phyloP scores from a whole-genome alignment of 2,113 vertebrate species.

The Chaetodon auriga region DNA sequence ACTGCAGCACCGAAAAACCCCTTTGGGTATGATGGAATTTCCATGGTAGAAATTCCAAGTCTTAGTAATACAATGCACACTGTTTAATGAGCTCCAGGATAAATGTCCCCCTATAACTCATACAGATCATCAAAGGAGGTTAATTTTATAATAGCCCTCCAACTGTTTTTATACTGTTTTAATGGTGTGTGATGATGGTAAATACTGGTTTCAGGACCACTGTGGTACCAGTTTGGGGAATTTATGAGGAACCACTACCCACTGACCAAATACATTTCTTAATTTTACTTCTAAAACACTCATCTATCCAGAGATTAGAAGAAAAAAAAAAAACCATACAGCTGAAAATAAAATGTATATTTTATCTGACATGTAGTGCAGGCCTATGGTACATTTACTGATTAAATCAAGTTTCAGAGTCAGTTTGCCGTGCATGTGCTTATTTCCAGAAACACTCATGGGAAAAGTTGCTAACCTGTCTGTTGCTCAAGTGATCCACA shows the following conservation, averaged over 20 bases:
- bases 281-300: not conserved
- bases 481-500: constrained; percentile 9
- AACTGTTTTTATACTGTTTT: not conserved
- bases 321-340: no score
- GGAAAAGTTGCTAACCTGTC: not conserved
- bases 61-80: not conserved
- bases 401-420: not conserved
- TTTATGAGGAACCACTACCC: not conserved
- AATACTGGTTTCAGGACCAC: not conserved
- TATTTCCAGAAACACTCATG: not conserved
- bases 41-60: no score
- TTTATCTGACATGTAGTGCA: not conserved
- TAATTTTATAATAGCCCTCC: rapidly evolving
- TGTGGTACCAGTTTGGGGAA: not conserved
- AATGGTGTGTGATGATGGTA: not conserved
- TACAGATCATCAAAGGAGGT: no score
- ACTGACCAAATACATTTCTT: not conserved
- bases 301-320: not conserved
- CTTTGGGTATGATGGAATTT: no score
- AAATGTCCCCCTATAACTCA: not conserved
- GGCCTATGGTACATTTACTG: not conserved
- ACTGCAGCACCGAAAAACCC: not conserved
- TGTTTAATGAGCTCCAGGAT: not conserved
- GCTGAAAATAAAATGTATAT: not conserved
- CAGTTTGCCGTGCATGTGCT: not conserved